Conservation (phyloP, 1,140 invertebrate genomes). For the Chironomus striatipennis region DNA sequence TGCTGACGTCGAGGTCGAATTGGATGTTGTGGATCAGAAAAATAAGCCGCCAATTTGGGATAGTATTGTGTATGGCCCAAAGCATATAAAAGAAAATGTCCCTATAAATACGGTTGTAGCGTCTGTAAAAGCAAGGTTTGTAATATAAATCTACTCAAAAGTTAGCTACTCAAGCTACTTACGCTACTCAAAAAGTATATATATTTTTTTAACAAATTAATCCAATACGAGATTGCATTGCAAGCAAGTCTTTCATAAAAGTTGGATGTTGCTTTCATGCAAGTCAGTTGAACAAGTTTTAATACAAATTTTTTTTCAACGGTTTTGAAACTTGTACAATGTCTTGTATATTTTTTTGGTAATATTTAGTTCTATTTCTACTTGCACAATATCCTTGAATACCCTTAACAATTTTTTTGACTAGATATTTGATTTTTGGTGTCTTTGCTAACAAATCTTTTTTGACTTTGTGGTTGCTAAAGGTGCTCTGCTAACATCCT, state of each 20-base stretch:
- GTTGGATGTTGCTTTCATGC: slow-evolving; percentile 1
- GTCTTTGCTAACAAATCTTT: neutral
- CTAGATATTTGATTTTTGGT: neutral
- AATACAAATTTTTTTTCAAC: neutral
- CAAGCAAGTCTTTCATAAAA: neutral
- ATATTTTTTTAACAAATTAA: neutral
- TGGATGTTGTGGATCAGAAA: slow-evolving; percentile 95
- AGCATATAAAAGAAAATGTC: slow-evolving; percentile 95
- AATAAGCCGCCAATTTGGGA: slow-evolving; percentile 96
- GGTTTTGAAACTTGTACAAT: neutral
- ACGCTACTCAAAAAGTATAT: neutral
- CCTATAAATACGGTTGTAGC: slow-evolving; percentile 94
- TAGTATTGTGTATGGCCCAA: slow-evolving; percentile 85
- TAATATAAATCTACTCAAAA: slow-evolving; percentile 53
- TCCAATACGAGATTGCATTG: neutral
- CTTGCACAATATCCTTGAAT: slow-evolving; percentile 2
- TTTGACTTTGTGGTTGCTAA: neutral
- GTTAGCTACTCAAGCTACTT: slow-evolving; percentile 19
- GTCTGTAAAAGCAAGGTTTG: slow-evolving; percentile 94
- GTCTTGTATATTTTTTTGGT: neutral
- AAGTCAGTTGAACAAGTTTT: neutral
- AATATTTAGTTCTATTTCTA: slow-evolving; percentile 14
- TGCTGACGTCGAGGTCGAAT: slow-evolving; percentile 90
- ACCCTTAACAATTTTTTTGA: slow-evolving; percentile 19
- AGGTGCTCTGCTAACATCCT: slow-evolving; percentile 13